These are phyloP conservation scores for Callospermophilus lateralis DNA, from an alignment of 2,113 vertebrate species.

Conservation along the genomic window DNA sequence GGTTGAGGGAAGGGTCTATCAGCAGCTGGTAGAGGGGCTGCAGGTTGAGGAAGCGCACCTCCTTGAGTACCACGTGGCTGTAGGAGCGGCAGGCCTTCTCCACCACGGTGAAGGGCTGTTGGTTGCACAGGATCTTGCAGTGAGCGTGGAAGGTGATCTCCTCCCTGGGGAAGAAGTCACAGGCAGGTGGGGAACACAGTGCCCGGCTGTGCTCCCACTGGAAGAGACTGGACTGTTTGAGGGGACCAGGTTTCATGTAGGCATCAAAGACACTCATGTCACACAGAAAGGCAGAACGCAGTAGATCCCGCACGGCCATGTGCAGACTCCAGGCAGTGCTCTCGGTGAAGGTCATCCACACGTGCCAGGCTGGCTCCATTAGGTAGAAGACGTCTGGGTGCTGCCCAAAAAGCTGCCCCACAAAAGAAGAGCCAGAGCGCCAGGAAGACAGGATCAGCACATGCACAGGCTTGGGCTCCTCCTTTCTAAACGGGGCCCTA, in stretches of 20 bases:
- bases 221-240: conserved; percentile 91
- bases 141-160: conserved; percentile 86
- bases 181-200: conserved; percentile 94
- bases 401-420: conserved; percentile 85
- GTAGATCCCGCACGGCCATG: conserved; percentile 92
- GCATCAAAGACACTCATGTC: conserved; percentile 93
- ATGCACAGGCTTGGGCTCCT: conserved; percentile 11
- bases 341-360: conserved; percentile 86
- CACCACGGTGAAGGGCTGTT: conserved; percentile 85
- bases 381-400: conserved; percentile 86
- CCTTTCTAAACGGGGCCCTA: neutral
- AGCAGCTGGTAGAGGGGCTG: conserved; percentile 93
- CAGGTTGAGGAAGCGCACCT: conserved; percentile 94
- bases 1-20: conserved; percentile 91
- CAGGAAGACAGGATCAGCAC: conserved; percentile 83
- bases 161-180: conserved; percentile 84
- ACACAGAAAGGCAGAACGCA: conserved; percentile 90
- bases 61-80: conserved; percentile 94
- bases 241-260: conserved; percentile 87
- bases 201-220: conserved; percentile 95
- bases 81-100: conserved; percentile 92
- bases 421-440: conserved; percentile 83
- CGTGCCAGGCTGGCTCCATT: conserved; percentile 83
- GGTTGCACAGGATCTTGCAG: conserved; percentile 87
- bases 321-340: conserved; percentile 84